These are phyloP conservation scores for Sebastes umbrosus DNA, from an alignment of 2,797 vertebrate species.

Conservation along the genomic window DNA sequence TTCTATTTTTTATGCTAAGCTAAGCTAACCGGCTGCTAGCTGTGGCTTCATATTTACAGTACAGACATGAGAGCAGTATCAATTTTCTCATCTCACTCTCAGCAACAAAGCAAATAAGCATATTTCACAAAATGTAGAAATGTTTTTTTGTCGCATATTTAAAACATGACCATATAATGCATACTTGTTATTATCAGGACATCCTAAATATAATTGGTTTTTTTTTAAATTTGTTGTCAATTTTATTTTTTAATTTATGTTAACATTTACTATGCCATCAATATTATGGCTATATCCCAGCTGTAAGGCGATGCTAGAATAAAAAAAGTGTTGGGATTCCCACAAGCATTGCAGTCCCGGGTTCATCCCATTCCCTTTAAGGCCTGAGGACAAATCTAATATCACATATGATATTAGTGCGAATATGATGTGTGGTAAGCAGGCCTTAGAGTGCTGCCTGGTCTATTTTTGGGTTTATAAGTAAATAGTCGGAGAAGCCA, in stretches of 20 bases:
- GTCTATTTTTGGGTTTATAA: conserved; percentile 58
- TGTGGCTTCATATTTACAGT: no score
- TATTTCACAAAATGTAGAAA: not conserved
- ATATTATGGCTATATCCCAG: not conserved
- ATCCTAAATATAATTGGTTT: not conserved
- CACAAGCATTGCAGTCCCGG: not conserved
- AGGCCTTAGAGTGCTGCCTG: conserved; percentile 47
- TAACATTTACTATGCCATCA: not conserved
- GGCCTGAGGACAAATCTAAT: conserved; percentile 39
- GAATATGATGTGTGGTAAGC: conserved; percentile 47
- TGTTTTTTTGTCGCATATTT: not conserved
- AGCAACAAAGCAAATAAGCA: not conserved
- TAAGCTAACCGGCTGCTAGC: no score
- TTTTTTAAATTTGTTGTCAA: not conserved
- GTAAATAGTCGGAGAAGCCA: conserved; percentile 35
- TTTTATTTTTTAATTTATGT: not conserved
- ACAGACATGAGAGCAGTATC: no score
- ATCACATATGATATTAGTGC: conserved; percentile 47
- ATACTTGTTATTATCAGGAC: not conserved
- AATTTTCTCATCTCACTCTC: no score
- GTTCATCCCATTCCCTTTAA: conserved; percentile 16
- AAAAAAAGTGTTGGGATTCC: not conserved
- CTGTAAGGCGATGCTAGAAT: not conserved
- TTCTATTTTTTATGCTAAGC: no score
- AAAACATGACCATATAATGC: not conserved